A percentile compares a stretch with the other conserved stretches of the same genome.
Conservation (phyloP, 2,113 vertebrate genomes). For the Charadrius vociferus region DNA sequence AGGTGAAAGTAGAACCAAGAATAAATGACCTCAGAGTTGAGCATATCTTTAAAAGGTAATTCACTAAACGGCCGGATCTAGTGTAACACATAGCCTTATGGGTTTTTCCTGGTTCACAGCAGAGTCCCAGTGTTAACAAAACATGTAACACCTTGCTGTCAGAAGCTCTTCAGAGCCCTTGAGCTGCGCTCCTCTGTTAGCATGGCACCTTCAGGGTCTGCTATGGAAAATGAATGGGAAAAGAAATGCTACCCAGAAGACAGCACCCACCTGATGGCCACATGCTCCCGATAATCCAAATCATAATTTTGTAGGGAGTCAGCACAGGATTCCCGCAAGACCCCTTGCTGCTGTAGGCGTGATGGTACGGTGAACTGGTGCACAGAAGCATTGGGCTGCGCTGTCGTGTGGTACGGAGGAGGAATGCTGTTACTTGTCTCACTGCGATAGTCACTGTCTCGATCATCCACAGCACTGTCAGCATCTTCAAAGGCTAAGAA, state of each 20-base stretch:
- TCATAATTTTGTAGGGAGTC: slow-evolving; percentile 87
- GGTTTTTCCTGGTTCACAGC: background rate
- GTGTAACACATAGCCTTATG: fast-evolving
- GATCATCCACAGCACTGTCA: slow-evolving; percentile 93
- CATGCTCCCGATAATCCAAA: slow-evolving; percentile 83
- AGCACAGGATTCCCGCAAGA: slow-evolving; percentile 78
- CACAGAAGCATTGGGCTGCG: slow-evolving; percentile 90
- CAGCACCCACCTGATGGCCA: slow-evolving; percentile 82
- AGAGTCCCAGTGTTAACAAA: background rate
- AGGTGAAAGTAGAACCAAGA: background rate
- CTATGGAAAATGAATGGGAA: fast-evolving
- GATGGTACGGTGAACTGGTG: slow-evolving; percentile 89
- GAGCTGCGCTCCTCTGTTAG: background rate
- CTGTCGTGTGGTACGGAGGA: slow-evolving; percentile 87
- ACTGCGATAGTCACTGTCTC: slow-evolving; percentile 97
- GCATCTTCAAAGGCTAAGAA: slow-evolving; percentile 90
- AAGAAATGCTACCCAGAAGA: background rate
- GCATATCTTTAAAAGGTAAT: background rate
- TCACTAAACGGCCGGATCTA: background rate
- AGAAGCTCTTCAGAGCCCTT: background rate
- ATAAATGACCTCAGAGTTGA: background rate
- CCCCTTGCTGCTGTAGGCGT: slow-evolving; percentile 78
- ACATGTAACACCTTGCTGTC: fast-evolving
- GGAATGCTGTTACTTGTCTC: slow-evolving; percentile 94
- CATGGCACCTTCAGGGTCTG: fast-evolving